Evolutionary conservation across 2,113 vertebrate species (phyloP).

Genomic region (Cyanistes caeruleus): DNA sequence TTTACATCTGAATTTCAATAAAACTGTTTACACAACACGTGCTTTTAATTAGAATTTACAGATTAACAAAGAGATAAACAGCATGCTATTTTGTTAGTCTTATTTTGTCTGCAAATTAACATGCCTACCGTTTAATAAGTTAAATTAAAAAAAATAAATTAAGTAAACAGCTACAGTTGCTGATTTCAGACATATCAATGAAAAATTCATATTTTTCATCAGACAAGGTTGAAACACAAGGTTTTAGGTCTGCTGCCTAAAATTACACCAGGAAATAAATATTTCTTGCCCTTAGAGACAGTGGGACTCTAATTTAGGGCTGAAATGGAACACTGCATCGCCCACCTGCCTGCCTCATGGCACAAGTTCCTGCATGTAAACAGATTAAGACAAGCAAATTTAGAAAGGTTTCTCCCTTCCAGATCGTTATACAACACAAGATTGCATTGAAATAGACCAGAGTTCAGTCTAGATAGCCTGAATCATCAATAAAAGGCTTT

Average conservation of each 20-base stretch:
- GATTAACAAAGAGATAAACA: neutral
- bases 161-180: neutral
- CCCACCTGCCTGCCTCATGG: neutral
- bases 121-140: neutral
- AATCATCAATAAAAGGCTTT: neutral
- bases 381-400: neutral
- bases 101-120: neutral
- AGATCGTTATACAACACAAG: neutral
- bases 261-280: neutral
- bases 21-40: neutral
- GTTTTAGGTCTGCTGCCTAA: neutral
- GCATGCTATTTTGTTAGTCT: neutral
- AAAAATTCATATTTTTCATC: neutral
- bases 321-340: neutral
- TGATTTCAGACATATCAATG: neutral
- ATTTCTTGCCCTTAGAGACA: neutral
- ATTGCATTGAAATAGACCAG: neutral
- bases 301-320: neutral
- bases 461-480: neutral
- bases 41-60: neutral
- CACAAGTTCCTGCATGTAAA: neutral
- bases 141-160: neutral
- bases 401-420: neutral
- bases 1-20: neutral
- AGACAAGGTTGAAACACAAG: neutral